phyloP scores from a whole-genome alignment of 53 echinoderm and acorn worm species.

The Henricia sp. region DNA sequence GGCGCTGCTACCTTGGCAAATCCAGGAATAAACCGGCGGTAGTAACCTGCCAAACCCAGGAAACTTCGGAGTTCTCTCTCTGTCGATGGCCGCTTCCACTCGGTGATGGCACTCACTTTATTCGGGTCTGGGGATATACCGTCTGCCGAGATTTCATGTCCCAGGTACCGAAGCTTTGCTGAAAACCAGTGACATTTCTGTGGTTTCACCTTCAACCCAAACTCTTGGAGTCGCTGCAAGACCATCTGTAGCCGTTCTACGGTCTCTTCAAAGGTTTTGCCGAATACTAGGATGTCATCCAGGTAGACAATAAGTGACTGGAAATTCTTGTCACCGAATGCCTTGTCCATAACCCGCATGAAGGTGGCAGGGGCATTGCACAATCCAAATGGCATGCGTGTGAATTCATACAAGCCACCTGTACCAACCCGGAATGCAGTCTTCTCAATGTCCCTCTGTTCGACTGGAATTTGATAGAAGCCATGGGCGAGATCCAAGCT shows the following conservation, averaged over 20 bases:
- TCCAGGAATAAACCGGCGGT: too few relatives aligned
- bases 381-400: conserved; percentile 69
- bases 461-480: conserved; percentile 45
- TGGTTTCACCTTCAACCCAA: conserved; percentile 69
- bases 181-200: conserved; percentile 68
- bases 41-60: too few relatives aligned
- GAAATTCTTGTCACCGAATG: conserved; percentile 77
- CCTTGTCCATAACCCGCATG: conserved; percentile 78
- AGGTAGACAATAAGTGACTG: conserved; percentile 25
- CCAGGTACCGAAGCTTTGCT: too few relatives aligned
- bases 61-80: too few relatives aligned
- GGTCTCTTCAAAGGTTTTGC: conserved; percentile 61
- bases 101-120: too few relatives aligned
- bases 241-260: conserved; percentile 65
- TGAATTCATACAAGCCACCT: conserved; percentile 77
- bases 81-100: too few relatives aligned
- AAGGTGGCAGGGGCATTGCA: too few relatives aligned
- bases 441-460: conserved; percentile 54
- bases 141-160: too few relatives aligned
- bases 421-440: conserved; percentile 77
- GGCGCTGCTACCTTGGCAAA: too few relatives aligned
- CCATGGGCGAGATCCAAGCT: conserved; percentile 60
- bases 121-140: too few relatives aligned
- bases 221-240: conserved; percentile 21
- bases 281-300: conserved; percentile 81